Conservation (phyloP, 1,140 invertebrate genomes). For the Caenorhabditis tropicalis region DNA sequence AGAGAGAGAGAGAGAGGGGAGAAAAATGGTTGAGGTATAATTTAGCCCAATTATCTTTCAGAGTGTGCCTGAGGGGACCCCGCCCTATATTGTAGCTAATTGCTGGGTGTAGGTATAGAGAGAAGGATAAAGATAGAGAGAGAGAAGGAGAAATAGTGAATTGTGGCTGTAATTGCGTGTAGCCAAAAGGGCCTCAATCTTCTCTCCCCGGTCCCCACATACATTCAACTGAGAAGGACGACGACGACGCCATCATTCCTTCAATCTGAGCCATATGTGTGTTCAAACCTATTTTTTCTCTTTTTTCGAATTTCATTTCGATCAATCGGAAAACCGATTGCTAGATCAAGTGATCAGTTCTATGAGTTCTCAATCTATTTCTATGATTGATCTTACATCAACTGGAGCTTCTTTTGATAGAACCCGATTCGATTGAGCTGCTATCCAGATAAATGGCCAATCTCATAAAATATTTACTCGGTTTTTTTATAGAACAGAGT, state of each 20-base stretch:
- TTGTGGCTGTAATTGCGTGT: constrained; percentile 44
- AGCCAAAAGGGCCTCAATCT: constrained; percentile 44
- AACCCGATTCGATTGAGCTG: no score
- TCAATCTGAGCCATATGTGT: not conserved
- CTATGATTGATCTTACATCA: no score
- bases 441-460: no score
- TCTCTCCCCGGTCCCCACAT: not conserved
- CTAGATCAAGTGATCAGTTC: no score
- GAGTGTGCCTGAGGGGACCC: constrained; percentile 27
- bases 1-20: not conserved
- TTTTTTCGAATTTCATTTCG: no score
- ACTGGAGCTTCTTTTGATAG: no score
- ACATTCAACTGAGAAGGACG: no score
- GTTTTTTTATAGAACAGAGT: no score
- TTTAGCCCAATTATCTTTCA: constrained; percentile 45
- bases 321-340: not conserved
- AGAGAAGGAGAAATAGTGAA: constrained; percentile 29
- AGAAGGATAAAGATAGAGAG: constrained; percentile 38
- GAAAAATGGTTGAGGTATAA: constrained; percentile 45
- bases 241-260: constrained; percentile 35
- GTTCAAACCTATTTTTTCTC: not conserved
- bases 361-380: no score
- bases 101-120: constrained; percentile 40
- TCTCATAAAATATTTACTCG: no score
- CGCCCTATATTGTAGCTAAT: constrained; percentile 44